Base-by-base conservation (phyloP, 2,888 invertebrate species). In the Criorhina ranunculi region DNA sequence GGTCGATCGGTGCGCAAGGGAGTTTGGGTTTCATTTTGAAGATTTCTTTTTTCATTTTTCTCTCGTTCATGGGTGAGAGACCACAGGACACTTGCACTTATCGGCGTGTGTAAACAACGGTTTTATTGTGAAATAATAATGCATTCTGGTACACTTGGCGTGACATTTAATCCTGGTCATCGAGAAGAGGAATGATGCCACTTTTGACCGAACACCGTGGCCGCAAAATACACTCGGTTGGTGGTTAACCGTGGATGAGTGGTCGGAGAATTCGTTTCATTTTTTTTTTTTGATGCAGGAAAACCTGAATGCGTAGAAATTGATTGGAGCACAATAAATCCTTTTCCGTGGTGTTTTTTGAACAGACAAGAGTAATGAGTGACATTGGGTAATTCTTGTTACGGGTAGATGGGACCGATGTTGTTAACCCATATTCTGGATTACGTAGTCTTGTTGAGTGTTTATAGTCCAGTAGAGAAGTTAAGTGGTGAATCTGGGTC, bases 51-150 rank as follows among this genome's bases (percentile, higher is more conserved):
- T 42, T n/a, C 12, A 17, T 33, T 33, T 40, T 67, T 57, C 15
- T 33, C 31, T 15, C 57, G 19, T 35, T 9, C 24, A 44, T 24
- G 12, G 1, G 5, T n/a, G 12, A 15, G 35, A 35, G 19, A 35
- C 17, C 46, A 33, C 37, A 12, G 1, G 46, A 51, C 49, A 40
- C 42, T 51, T 59, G 72, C 66, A 77, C 77, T 77, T 72, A 72
- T 66, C 72, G 77, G 46, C 51, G 33, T 51, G 60, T 82, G 77
- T 82, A 66, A 66, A 77, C 77, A 72, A 66, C 17, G 67, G 73
- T 12, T 75, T 76, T 76, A 60, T 76, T 85, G 70, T 80, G 51
- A 80, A 85, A 85, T 85, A 85, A 85, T 80, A 76, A 85, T 85
- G 75, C 80, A 80, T 80, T 70, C 76, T 55, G 67, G 76, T 66